Evolutionary conservation across 2,797 vertebrate species (phyloP).

Genomic region (Bradypodion pumilum): DNA sequence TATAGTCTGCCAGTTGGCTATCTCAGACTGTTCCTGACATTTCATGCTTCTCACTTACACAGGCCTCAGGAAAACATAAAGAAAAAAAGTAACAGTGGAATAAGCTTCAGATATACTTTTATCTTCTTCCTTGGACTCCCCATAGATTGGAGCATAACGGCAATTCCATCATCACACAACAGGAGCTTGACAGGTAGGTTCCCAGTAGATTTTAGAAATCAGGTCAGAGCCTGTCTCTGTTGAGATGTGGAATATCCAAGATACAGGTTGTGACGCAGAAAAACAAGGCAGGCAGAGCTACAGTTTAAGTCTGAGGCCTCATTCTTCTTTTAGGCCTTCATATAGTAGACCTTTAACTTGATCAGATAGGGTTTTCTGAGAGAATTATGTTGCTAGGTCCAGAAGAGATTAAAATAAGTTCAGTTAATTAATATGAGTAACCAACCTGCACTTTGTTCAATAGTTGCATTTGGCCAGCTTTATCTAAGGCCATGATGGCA

Average conservation of each 20-base stretch:
- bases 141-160: neutral
- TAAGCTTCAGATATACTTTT: neutral
- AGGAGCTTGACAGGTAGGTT: neutral
- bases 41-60: neutral
- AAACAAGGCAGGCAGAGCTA: neutral
- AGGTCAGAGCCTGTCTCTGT: neutral
- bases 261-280: neutral
- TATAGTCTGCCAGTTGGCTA: neutral
- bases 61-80: neutral
- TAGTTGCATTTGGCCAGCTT: slow-evolving; percentile 4
- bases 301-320: neutral
- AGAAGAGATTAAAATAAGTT: slow-evolving; percentile 26
- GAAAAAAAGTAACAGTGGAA: neutral
- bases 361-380: neutral
- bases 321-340: neutral
- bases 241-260: neutral
- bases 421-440: slow-evolving; percentile 13
- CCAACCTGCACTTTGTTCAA: slow-evolving; percentile 6
- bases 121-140: neutral
- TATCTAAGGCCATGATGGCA: too few relatives aligned
- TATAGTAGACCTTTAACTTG: slow-evolving; percentile 1
- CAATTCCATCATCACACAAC: neutral
- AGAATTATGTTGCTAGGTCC: neutral
- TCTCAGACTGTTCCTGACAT: neutral
- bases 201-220: neutral